Base-by-base conservation (phyloP, 92 coral and sea anemone species). In the Actinernus sp. region DNA sequence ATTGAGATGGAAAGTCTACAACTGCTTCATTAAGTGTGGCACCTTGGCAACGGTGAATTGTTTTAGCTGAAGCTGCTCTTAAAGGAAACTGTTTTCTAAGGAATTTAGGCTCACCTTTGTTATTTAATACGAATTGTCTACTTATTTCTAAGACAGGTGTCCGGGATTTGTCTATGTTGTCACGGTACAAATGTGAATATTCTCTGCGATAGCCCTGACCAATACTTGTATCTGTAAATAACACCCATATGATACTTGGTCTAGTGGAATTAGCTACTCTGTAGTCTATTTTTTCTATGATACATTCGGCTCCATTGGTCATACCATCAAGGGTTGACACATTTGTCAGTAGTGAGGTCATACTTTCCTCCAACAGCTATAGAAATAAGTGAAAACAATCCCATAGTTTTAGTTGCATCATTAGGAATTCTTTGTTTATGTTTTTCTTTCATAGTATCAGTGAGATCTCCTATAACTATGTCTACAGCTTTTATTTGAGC, bases 211-310 rank as follows among this genome's bases (percentile, higher is more conserved):
- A 63, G 10, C 43, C 43, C 36, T 31, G 19, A 3, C 75, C 83
- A 17, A 75, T 63, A 46, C 25, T 37, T 20, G 52, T 4, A 52
- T 83, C 46, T 66, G 63, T 48, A 46, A 82, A 82, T 33, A 54
- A 66, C 20, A 74, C 83, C 83, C 88, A 82, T n/a, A 82, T 82
- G 16, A 82, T 74, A 59, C 88, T 82, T 57, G 83, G 88, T 59
- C 88, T 64, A 24, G 31, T 46, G 23, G 88, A 82, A 38, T 49
- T 46, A 2, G 44, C 31, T 3, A 82, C 58, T 49, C 88, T 4
- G 46, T 66, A 82, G 24, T 82, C 83, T 26, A 82, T 57, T 13
- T 82, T 82, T 38, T 82, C 36, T 81, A 84, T 68, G 2, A 76
- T 14, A 58, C 78, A 84, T 12, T 32, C n/a, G n/a, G n/a, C n/a